Evolutionary conservation across 2,113 vertebrate species (phyloP).

Genomic region (Triplophysa siluroides): DNA sequence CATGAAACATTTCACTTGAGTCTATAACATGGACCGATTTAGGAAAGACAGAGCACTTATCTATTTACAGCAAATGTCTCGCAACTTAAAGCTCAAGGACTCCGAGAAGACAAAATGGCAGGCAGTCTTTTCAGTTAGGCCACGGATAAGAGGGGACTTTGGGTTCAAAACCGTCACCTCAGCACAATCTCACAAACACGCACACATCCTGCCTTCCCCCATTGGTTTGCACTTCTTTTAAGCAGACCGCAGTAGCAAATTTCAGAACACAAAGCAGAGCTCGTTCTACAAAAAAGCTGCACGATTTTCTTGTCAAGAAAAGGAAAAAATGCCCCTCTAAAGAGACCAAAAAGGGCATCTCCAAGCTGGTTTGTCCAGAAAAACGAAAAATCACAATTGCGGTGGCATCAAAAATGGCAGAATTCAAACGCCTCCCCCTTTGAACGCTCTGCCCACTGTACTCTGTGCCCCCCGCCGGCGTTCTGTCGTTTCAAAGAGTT

Average conservation of each 20-base stretch:
- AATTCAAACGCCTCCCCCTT: conserved; percentile 53
- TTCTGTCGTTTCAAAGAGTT: conserved; percentile 17
- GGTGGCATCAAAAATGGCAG: conserved; percentile 42
- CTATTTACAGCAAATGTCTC: conserved; percentile 67
- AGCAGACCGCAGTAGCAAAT: conserved; percentile 56
- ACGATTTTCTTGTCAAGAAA: conserved; percentile 37
- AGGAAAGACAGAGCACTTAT: conserved; percentile 47
- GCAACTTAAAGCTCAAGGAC: conserved; percentile 59
- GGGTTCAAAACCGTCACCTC: conserved; percentile 56
- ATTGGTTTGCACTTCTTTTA: conserved; percentile 30
- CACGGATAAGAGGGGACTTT: conserved; percentile 56
- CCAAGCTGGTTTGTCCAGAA: conserved; percentile 45
- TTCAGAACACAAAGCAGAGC: conserved; percentile 55
- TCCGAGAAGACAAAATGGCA: conserved; percentile 47
- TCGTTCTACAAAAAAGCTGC: conserved; percentile 47
- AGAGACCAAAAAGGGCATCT: conserved; percentile 29
- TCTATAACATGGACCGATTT: conserved; percentile 54
- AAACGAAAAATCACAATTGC: conserved; percentile 13
- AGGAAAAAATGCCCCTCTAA: conserved; percentile 40
- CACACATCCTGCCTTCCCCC: conserved; percentile 60
- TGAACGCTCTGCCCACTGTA: conserved; percentile 33
- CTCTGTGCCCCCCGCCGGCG: neutral
- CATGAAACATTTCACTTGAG: conserved; percentile 50
- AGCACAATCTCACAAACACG: conserved; percentile 56
- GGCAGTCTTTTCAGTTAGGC: conserved; percentile 57